These are phyloP conservation scores for Enteromius trimaculatus DNA, from an alignment of 2,797 vertebrate genomes.

Conservation along the genomic window DNA sequence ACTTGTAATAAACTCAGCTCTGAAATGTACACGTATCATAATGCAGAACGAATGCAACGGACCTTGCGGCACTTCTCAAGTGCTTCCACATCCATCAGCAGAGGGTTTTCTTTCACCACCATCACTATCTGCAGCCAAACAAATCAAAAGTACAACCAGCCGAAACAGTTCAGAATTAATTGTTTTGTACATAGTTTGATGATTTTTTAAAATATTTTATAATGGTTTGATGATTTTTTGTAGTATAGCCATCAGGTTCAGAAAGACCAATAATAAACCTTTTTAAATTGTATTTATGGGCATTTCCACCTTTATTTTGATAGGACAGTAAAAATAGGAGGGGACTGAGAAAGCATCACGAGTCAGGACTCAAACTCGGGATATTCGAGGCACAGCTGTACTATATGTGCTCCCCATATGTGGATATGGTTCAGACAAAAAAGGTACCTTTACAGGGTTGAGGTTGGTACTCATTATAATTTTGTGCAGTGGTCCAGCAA, in stretches of 20 bases:
- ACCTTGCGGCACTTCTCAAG: slow-evolving; percentile 85
- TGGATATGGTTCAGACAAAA: not conserved
- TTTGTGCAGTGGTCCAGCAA: slow-evolving; percentile 94
- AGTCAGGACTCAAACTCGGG: not conserved
- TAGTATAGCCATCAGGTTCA: not conserved
- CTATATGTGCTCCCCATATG: not conserved
- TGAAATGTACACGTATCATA: not conserved
- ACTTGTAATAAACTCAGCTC: not conserved
- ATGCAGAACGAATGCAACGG: not conserved
- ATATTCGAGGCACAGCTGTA: accelerated
- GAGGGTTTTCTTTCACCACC: slow-evolving; percentile 91
- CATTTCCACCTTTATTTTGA: not conserved
- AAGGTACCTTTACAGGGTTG: slow-evolving; percentile 91
- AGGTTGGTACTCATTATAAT: slow-evolving; percentile 96
- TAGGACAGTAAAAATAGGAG: not conserved
- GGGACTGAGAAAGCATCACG: not conserved
- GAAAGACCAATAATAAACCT: not conserved
- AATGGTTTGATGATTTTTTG: not conserved
- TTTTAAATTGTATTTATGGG: not conserved
- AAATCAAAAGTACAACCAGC: not conserved
- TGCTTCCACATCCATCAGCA: slow-evolving; percentile 85
- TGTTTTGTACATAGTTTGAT: not conserved
- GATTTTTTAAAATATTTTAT: no score
- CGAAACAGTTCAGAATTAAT: not conserved
- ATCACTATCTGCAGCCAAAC: slow-evolving; percentile 83